Conservation (phyloP, 2,113 vertebrate species). For the Hylia prasina region DNA sequence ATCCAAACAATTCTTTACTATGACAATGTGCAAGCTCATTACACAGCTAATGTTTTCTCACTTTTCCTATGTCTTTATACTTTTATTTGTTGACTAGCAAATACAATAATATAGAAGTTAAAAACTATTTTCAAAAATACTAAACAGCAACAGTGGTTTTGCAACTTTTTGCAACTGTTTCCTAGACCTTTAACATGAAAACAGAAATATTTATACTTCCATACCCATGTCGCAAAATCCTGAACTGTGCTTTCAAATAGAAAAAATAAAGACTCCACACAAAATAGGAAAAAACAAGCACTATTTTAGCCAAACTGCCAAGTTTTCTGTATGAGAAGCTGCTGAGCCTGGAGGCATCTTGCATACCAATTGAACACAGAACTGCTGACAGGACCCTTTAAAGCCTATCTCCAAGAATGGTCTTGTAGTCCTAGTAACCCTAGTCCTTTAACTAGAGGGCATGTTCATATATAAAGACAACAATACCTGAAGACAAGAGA, state of each 20-base stretch:
- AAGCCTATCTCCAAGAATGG: neutral
- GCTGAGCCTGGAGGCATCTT: neutral
- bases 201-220: neutral
- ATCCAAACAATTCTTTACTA: neutral
- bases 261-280: neutral
- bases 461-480: neutral
- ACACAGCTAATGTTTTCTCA: neutral
- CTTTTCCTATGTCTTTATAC: neutral
- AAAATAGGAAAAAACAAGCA: neutral
- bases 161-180: neutral
- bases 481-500: neutral
- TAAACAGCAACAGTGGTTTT: neutral
- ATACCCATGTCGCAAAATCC: neutral
- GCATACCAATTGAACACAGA: neutral
- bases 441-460: neutral
- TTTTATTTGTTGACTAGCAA: neutral
- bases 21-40: neutral
- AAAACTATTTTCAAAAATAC: neutral
- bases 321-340: neutral
- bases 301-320: neutral
- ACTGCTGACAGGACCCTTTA: neutral
- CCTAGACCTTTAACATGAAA: neutral
- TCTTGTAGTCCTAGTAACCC: neutral
- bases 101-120: neutral
- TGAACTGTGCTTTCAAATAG: neutral